Evolutionary conservation across 2,113 vertebrate species (phyloP).

Genomic region (Oreochromis spilurus): DNA sequence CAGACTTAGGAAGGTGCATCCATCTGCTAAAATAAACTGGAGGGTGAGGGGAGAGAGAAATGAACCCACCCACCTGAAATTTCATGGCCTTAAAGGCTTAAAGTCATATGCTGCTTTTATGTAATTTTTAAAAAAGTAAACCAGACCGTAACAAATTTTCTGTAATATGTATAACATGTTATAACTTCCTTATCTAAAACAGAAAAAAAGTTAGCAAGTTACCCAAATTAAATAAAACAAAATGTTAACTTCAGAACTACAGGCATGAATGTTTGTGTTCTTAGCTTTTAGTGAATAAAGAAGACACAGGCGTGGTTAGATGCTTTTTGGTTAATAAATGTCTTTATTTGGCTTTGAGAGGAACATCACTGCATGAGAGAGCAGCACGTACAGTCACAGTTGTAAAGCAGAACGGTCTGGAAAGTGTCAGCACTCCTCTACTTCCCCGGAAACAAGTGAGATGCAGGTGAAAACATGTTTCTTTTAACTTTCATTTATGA

Average conservation of each 20-base stretch:
- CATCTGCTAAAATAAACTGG: no score
- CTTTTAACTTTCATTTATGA: conserved; percentile 49
- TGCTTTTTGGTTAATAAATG: conserved; percentile 73
- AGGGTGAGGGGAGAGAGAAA: background rate
- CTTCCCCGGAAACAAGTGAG: conserved; percentile 45
- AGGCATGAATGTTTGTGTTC: rapidly evolving
- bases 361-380: conserved; percentile 67
- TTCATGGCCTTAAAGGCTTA: background rate
- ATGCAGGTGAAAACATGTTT: conserved; percentile 49
- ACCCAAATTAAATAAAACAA: rapidly evolving
- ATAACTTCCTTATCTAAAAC: background rate
- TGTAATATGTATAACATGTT: background rate
- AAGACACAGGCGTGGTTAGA: background rate
- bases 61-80: background rate
- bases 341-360: conserved; percentile 80
- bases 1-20: background rate
- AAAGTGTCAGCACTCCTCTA: conserved; percentile 43
- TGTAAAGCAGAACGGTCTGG: conserved; percentile 58
- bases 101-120: background rate
- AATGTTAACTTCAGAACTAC: background rate
- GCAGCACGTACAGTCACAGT: conserved; percentile 72
- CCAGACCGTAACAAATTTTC: background rate
- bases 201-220: background rate
- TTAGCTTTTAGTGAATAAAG: background rate
- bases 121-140: background rate